phyloP scores from a whole-genome alignment of 1,140 invertebrate species.

The Temnothorax nylanderi region DNA sequence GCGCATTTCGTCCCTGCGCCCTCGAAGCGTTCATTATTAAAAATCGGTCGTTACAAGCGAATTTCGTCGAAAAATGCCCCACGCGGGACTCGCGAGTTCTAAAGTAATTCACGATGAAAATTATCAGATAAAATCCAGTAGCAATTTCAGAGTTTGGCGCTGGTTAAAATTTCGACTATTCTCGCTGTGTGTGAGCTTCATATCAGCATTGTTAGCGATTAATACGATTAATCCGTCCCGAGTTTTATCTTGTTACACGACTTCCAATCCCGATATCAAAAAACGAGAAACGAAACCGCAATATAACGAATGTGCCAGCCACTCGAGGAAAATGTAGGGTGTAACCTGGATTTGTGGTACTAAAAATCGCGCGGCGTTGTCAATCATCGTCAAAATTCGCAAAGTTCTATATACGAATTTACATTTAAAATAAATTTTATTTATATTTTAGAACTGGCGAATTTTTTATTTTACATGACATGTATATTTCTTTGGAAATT shows the following conservation, averaged over 20 bases:
- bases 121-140: slow-evolving; percentile 30
- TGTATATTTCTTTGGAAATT: not conserved
- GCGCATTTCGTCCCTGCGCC: not conserved
- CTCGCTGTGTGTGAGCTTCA: not conserved
- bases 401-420: not conserved
- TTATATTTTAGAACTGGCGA: not conserved
- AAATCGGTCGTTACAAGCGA: slow-evolving; percentile 37
- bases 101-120: slow-evolving; percentile 34
- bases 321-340: not conserved
- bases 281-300: not conserved
- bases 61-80: slow-evolving; percentile 12
- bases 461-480: not conserved
- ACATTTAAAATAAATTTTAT: not conserved
- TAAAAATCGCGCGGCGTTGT: not conserved
- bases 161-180: slow-evolving; percentile 18
- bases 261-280: not conserved
- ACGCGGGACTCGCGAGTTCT: not conserved
- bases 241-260: slow-evolving; percentile 25
- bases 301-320: slow-evolving; percentile 4
- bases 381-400: slow-evolving; percentile 2
- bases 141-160: slow-evolving; percentile 13
- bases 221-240: slow-evolving; percentile 13
- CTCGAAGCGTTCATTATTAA: slow-evolving; percentile 48
- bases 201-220: not conserved
- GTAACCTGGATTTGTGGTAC: not conserved